Percentiles rank a stretch among this genome's conserved stretches.
Conservation (phyloP, 2,797 vertebrate species). For the Rhinogobio ventralis region DNA sequence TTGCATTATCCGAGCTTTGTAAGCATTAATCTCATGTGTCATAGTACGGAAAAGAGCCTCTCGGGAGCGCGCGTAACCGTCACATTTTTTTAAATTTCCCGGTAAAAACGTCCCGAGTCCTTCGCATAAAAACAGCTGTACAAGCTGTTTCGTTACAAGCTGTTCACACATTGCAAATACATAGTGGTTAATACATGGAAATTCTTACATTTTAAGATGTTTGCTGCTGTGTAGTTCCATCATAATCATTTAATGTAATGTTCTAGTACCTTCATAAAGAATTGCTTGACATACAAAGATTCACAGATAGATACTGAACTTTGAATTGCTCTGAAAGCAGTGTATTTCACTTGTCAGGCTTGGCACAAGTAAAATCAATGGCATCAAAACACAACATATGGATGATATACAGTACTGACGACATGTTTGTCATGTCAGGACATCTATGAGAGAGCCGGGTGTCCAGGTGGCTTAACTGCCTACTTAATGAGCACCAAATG, state of each 20-base stretch:
- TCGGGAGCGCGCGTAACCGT: neutral
- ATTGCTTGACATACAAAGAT: neutral
- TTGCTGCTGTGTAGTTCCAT: neutral
- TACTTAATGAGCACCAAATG: constrained; percentile 71
- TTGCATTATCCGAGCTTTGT: neutral
- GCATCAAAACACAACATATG: constrained; percentile 64
- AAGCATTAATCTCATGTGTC: neutral
- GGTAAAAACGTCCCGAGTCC: neutral
- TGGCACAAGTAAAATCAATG: constrained; percentile 20
- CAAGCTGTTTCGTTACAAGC: neutral
- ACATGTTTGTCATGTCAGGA: constrained; percentile 26
- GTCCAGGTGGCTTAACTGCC: constrained; percentile 77
- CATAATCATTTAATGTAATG: neutral
- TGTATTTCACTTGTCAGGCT: constrained; percentile 5
- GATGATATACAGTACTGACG: constrained; percentile 66
- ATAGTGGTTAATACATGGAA: neutral
- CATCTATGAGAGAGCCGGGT: constrained; percentile 67
- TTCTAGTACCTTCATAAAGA: neutral
- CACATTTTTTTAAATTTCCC: neutral
- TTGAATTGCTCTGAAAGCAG: constrained; percentile 6
- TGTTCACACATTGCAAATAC: neutral
- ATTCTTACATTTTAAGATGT: neutral
- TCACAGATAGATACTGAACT: neutral
- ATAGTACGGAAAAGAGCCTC: neutral
- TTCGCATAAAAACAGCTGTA: neutral